Conservation (phyloP, 2,888 invertebrate genomes). For the Pediacus dermestoides region DNA sequence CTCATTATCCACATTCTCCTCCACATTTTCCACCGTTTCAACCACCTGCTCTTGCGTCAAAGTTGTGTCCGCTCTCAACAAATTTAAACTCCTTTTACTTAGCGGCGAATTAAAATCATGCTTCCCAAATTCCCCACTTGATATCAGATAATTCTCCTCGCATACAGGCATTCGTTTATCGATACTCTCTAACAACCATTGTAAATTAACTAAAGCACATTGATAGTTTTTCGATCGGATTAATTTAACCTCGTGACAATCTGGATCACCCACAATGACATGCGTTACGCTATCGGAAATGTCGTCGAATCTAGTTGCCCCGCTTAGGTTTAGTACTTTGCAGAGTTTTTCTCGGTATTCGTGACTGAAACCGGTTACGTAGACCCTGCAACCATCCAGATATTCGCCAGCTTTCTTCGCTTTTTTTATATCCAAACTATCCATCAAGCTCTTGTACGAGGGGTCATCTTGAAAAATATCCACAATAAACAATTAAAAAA, state of each 20-base stretch:
- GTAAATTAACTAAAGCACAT: slow-evolving; percentile 59
- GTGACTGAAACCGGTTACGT: slow-evolving; percentile 63
- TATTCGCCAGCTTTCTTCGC: slow-evolving; percentile 74
- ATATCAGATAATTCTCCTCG: slow-evolving; percentile 51
- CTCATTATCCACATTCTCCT: slow-evolving; percentile 30
- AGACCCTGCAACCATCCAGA: slow-evolving; percentile 85
- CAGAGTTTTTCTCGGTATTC: slow-evolving; percentile 65
- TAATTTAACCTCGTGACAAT: slow-evolving; percentile 50
- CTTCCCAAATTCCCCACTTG: too few relatives aligned
- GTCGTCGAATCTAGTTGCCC: slow-evolving; percentile 77
- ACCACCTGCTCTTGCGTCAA: slow-evolving; percentile 28
- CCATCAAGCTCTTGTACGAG: slow-evolving; percentile 38
- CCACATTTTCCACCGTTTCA: slow-evolving; percentile 10
- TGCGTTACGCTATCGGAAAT: slow-evolving; percentile 77
- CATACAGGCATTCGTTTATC: slow-evolving; percentile 57
- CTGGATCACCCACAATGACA: slow-evolving; percentile 66
- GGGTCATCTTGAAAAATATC: too few relatives aligned
- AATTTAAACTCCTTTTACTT: slow-evolving; percentile 54
- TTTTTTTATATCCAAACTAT: slow-evolving; percentile 59
- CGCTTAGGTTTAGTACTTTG: slow-evolving; percentile 69
- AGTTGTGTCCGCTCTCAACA: slow-evolving; percentile 34
- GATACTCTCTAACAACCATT: slow-evolving; percentile 77
- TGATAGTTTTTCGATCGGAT: slow-evolving; percentile 30
- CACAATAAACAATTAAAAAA: too few relatives aligned
- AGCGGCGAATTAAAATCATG: slow-evolving; percentile 52